phyloP scores from a whole-genome alignment of 2,113 vertebrate species.

The Chaenogobius annularis region DNA sequence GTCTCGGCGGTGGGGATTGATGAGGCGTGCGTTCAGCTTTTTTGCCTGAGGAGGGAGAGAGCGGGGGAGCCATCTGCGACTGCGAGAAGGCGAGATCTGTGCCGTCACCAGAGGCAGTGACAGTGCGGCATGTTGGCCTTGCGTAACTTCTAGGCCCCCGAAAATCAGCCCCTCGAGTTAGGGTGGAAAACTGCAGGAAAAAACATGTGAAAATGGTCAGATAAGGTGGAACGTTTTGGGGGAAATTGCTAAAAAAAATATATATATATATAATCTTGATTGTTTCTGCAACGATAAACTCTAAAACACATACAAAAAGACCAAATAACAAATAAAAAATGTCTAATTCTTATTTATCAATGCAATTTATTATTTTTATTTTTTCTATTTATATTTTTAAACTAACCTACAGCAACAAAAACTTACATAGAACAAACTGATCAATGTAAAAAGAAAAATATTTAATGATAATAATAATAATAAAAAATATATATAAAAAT shows the following conservation, averaged over 20 bases:
- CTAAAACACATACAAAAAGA: no score
- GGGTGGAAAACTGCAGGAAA: not conserved
- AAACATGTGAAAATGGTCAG: conserved; percentile 9
- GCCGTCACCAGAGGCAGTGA: conserved; percentile 29
- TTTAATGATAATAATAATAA: no score
- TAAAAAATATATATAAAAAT: no score
- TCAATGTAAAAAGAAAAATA: no score
- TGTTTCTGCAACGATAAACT: no score
- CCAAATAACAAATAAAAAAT: no score
- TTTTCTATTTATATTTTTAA: no score
- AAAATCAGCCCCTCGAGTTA: conserved; percentile 41
- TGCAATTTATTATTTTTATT: no score
- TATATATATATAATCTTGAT: no score
- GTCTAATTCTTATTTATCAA: no score
- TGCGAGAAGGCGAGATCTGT: conserved; percentile 39
- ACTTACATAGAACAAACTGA: no score
- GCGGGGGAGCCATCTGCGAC: conserved; percentile 45
- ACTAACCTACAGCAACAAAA: no score
- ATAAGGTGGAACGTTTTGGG: not conserved
- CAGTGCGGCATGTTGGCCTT: conserved; percentile 49
- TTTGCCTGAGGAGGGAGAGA: conserved; percentile 44
- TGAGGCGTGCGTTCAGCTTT: conserved; percentile 41
- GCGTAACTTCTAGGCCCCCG: conserved; percentile 26
- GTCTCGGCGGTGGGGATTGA: conserved; percentile 32
- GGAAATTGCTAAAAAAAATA: not conserved